These are phyloP conservation scores for Rattus rattus DNA, from an alignment of 2,113 vertebrate genomes.

Conservation along the genomic window DNA sequence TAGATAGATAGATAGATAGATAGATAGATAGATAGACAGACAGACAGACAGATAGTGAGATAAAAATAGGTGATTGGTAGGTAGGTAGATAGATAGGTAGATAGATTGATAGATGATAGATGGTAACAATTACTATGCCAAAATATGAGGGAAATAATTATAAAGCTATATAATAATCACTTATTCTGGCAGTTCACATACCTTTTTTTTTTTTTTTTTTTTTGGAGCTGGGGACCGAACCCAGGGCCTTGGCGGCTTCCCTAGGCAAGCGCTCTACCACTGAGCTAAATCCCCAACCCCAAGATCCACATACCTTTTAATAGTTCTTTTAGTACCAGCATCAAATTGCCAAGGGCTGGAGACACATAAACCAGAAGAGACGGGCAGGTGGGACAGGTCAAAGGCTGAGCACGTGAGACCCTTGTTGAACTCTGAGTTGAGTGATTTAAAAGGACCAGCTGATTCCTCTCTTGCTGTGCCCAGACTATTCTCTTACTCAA, in stretches of 20 bases:
- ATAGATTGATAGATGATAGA: neutral
- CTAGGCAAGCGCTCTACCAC: no score
- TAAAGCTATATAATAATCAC: neutral
- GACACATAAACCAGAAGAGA: neutral
- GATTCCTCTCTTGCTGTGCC: neutral
- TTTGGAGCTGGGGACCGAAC: no score
- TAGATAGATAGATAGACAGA: neutral
- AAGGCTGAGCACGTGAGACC: accelerated
- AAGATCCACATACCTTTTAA: neutral
- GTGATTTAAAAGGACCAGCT: neutral
- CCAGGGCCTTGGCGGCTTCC: no score
- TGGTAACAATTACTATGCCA: neutral
- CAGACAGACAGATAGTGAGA: neutral
- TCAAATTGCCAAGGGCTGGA: neutral
- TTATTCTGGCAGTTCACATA: neutral
- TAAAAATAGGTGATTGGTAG: neutral
- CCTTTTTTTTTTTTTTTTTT: no score
- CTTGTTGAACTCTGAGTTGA: neutral
- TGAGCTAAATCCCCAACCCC: no score
- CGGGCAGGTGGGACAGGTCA: neutral
- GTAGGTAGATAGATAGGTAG: neutral
- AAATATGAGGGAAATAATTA: neutral
- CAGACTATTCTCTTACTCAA: neutral
- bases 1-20: neutral
- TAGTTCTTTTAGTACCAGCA: neutral